Percentiles rank a stretch among this genome's conserved stretches.
phyloP scores from a whole-genome alignment of 2,113 vertebrate genomes.

The Dissostichus mawsoni region DNA sequence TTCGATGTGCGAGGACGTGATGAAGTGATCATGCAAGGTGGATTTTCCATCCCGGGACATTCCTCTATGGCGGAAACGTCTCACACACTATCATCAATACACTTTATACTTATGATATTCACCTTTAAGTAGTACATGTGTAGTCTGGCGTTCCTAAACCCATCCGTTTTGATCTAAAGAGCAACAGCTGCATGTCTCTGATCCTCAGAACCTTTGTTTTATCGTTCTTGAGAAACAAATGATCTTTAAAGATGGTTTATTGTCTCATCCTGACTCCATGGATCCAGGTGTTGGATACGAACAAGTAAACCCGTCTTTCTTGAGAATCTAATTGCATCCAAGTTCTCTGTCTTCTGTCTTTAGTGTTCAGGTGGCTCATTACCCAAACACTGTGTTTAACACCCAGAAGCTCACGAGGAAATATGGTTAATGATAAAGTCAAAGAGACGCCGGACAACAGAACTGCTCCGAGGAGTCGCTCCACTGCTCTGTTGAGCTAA shows the following conservation, averaged over 20 bases:
- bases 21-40: slow-evolving; percentile 65
- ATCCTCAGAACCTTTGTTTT: background rate
- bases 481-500: background rate
- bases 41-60: slow-evolving; percentile 20
- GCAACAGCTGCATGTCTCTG: background rate
- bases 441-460: slow-evolving; percentile 70
- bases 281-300: background rate
- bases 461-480: slow-evolving; percentile 28
- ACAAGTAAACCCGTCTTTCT: background rate
- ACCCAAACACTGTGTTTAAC: background rate
- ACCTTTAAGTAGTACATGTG: background rate
- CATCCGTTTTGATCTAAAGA: background rate
- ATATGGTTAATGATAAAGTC: slow-evolving; percentile 29
- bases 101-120: slow-evolving; percentile 10
- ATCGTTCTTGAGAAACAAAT: no score
- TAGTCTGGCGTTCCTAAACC: no score
- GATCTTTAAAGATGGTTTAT: slow-evolving; percentile 16
- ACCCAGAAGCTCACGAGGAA: background rate
- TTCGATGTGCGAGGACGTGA: slow-evolving; percentile 51
- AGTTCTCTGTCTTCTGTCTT: background rate
- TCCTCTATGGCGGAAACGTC: slow-evolving; percentile 42
- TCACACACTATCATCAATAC: slow-evolving; percentile 12
- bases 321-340: slow-evolving; percentile 33
- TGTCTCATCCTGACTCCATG: slow-evolving; percentile 1
- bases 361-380: background rate